A percentile compares a stretch with the other conserved stretches of the same genome.
These are phyloP conservation scores for Monodelphis domestica DNA, from an alignment of 2,797 vertebrate species.

Conservation along the genomic window DNA sequence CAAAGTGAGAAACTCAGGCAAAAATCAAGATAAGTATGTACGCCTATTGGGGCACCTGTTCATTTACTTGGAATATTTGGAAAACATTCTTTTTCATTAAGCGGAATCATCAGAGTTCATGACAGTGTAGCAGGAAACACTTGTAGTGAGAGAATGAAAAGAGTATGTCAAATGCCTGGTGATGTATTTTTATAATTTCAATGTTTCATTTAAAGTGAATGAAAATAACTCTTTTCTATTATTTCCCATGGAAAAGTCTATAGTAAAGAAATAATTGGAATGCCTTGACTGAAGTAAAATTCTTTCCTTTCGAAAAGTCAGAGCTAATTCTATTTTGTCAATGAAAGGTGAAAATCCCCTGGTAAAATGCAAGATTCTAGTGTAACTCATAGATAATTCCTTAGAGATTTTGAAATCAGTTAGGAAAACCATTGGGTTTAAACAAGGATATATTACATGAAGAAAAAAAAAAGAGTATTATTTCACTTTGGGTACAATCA, in stretches of 20 bases:
- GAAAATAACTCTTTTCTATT: neutral
- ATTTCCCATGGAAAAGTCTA: neutral
- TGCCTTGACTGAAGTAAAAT: neutral
- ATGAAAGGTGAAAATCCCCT: neutral
- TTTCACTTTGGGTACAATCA: neutral
- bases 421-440: neutral
- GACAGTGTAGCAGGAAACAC: neutral
- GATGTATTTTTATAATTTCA: neutral
- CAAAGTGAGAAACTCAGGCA: neutral
- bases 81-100: conserved; percentile 29
- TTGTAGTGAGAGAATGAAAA: conserved; percentile 9
- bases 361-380: neutral
- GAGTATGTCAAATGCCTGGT: neutral
- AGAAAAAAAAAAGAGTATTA: neutral
- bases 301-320: conserved; percentile 30
- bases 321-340: conserved; percentile 29
- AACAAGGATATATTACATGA: neutral
- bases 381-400: neutral
- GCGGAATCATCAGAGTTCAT: neutral
- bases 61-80: neutral
- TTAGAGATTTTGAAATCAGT: conserved; percentile 3
- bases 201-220: neutral
- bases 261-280: neutral
- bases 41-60: neutral
- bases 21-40: conserved; percentile 15